A percentile compares a stretch with the other conserved stretches of the same genome.
These are phyloP conservation scores for Himalopsyche japonica DNA, from an alignment of 2,888 invertebrate species.

Conservation along the genomic window DNA sequence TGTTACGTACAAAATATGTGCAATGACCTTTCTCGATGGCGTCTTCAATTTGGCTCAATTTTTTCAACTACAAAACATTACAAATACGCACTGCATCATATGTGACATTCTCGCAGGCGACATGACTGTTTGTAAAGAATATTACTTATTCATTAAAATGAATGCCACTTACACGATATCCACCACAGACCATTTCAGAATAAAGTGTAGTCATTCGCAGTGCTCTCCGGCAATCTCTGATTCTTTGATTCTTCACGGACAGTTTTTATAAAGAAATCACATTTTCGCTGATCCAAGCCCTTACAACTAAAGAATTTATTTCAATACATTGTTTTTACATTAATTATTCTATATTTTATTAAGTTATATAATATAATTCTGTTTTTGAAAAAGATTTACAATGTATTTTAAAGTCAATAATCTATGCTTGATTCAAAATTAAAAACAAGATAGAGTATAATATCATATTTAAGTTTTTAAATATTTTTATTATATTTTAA, in stretches of 20 bases:
- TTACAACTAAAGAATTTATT: too few species aligned
- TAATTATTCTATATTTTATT: too few species aligned
- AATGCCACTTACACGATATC: background rate
- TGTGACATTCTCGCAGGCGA: background rate
- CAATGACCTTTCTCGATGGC: slow-evolving; percentile 25
- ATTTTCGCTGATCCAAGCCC: too few species aligned
- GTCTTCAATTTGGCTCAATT: slow-evolving; percentile 33
- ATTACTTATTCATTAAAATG: background rate
- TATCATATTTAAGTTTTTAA: too few species aligned
- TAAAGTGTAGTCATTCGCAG: background rate
- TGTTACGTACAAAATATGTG: slow-evolving; percentile 31
- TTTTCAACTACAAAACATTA: slow-evolving; percentile 37
- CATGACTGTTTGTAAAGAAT: background rate
- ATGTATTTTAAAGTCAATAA: too few species aligned
- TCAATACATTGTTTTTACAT: too few species aligned
- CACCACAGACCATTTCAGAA: background rate
- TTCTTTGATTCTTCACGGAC: background rate
- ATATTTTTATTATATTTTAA: too few species aligned
- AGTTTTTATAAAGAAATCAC: too few species aligned
- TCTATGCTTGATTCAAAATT: too few species aligned
- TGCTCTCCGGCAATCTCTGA: background rate
- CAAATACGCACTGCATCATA: slow-evolving; percentile 12
- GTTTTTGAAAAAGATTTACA: too few species aligned
- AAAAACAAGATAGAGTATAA: too few species aligned
- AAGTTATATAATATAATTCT: too few species aligned